Conservation (phyloP, 2,888 invertebrate genomes). For the Mesorhabditis belari region DNA sequence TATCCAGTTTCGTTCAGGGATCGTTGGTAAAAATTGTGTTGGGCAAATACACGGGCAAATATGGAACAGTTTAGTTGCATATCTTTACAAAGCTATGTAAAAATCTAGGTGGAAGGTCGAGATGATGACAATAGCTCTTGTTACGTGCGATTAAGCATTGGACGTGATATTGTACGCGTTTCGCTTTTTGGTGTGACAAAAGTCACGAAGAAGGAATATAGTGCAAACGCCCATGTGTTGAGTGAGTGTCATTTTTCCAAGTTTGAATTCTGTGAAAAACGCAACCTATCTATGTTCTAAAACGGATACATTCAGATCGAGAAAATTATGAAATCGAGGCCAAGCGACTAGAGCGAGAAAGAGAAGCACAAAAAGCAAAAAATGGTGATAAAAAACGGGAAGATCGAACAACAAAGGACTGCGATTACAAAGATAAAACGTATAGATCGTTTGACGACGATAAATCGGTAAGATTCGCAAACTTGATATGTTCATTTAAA, state of each 20-base stretch:
- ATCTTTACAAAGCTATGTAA: not conserved
- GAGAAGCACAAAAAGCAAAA: not conserved
- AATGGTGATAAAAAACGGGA: too few relatives aligned
- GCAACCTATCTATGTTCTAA: not conserved
- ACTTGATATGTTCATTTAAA: not conserved
- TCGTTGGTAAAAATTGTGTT: constrained; percentile 8
- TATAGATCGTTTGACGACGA: not conserved
- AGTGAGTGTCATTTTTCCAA: constrained; percentile 17
- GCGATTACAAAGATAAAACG: not conserved
- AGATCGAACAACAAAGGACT: not conserved
- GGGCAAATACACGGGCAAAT: constrained; percentile 6
- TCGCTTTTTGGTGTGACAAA: constrained; percentile 63
- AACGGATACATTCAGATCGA: constrained; percentile 19
- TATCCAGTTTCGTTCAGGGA: not conserved
- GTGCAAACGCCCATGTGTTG: constrained; percentile 47
- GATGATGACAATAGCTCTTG: constrained; percentile 76
- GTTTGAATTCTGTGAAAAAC: not conserved
- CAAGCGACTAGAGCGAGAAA: constrained; percentile 14
- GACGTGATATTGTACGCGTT: constrained; percentile 20
- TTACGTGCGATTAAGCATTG: constrained; percentile 56
- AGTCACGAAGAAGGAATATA: constrained; percentile 73
- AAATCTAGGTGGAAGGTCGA: constrained; percentile 67
- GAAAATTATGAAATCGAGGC: constrained; percentile 27
- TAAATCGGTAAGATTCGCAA: not conserved
- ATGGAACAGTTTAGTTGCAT: constrained; percentile 11